Evolutionary conservation across 2,888 invertebrate species (phyloP), one percentile per base, ranked within the genome.

Genomic region (Ernsta delagoae): DNA sequence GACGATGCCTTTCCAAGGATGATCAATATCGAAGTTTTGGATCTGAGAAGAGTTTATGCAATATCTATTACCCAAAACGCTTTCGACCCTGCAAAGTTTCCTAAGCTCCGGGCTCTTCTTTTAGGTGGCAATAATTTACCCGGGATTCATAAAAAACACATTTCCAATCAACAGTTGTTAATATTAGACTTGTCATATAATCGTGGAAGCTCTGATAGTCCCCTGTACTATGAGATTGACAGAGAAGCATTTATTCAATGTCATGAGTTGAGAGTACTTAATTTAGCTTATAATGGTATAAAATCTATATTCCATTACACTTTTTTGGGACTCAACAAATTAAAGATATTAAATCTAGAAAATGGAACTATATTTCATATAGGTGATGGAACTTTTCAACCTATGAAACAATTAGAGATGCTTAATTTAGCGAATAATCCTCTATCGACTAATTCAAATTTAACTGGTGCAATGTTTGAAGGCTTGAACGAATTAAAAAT

Each of bases 341-440:
- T 95, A 53, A 86, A 82, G 76, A 83, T 89, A 71, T 82, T 95
- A 66, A 92, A 88, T 59, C 79, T 95, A 76, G 93, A 94, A 77
- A 94, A 95, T 72, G 92, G 92, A 0, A 92, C 94, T 0, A 75
- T 95, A 54, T 94, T 86, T 75, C 83, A 87, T 56, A 93, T 95
- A 16, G 93, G 92, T 6, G 77, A 83, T 2, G 85, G 83, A 1
- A 91, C 94, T 43, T 95, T 95, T 75, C 81, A 79, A 31, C 82
- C 87, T 0, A 78, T 94, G 64, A 85, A 78, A 70, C 87, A 83
- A 66, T 82, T 95, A 39, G 83, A 88, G 76, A 82, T 91, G 73
- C 82, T 95, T 0, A 94, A 94, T 79, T 83, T 95, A 74, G 93
- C 91, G 11, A 94, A 94, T 71, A 95, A 95, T 77, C 89, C 89